These are phyloP conservation scores for Trichacis sp. DNA, from an alignment of 2,888 invertebrate genomes.

Conservation along the genomic window DNA sequence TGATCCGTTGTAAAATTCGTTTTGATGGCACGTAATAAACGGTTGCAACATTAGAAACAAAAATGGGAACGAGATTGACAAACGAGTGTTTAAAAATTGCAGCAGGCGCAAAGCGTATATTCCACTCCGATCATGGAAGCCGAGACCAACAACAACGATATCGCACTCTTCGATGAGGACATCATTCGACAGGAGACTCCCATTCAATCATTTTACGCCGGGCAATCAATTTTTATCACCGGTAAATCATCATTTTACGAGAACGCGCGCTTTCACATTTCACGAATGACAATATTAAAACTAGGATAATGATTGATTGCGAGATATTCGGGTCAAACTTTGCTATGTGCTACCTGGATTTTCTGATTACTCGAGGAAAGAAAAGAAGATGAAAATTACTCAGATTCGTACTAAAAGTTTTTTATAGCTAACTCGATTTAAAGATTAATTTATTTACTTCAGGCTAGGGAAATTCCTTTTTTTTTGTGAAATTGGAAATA, in stretches of 20 bases:
- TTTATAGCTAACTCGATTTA: no score
- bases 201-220: constrained; percentile 60
- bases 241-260: constrained; percentile 43
- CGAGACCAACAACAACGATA: constrained; percentile 53
- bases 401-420: no score
- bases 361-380: no score
- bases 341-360: no score
- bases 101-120: constrained; percentile 44
- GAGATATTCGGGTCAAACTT: no score
- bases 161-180: constrained; percentile 45
- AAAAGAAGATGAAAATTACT: no score
- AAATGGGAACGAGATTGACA: neutral
- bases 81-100: neutral
- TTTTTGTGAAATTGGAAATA: no score
- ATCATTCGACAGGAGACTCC: constrained; percentile 56
- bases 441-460: no score
- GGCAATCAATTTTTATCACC: constrained; percentile 59
- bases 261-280: constrained; percentile 3
- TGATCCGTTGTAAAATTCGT: no score
- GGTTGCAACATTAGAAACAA: neutral
- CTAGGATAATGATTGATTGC: no score
- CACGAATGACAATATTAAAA: neutral
- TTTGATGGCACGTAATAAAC: no score
- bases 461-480: no score
- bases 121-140: constrained; percentile 37